phyloP scores from a whole-genome alignment of 2,888 invertebrate genomes.

The Andrena flavipes region DNA sequence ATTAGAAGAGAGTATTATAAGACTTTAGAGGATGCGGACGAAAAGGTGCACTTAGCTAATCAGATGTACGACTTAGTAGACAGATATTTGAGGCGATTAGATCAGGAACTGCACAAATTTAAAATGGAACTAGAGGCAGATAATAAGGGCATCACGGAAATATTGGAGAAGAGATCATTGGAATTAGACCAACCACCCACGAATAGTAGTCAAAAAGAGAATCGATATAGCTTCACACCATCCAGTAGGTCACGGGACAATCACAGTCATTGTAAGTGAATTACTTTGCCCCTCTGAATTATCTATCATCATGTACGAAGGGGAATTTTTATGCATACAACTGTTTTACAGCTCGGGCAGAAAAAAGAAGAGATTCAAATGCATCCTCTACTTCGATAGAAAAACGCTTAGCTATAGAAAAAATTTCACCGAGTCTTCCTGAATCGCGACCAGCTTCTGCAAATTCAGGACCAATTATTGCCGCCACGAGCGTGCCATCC shows the following conservation, averaged over 20 bases:
- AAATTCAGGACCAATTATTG: slow-evolving; percentile 81
- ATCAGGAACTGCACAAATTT: slow-evolving; percentile 97
- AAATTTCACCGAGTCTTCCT: slow-evolving; percentile 80
- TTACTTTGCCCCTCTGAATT: not conserved
- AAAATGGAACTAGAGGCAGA: slow-evolving; percentile 99
- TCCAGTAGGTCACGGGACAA: slow-evolving; percentile 83
- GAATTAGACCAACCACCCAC: slow-evolving; percentile 92
- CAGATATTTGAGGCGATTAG: slow-evolving; percentile 94
- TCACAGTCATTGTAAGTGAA: slow-evolving; percentile 82
- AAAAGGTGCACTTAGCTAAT: slow-evolving; percentile 97
- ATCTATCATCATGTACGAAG: not conserved
- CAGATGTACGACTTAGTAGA: slow-evolving; percentile 98
- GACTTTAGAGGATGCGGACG: slow-evolving; percentile 97
- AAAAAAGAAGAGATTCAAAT: slow-evolving; percentile 92
- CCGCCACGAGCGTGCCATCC: slow-evolving; percentile 78
- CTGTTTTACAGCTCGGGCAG: slow-evolving; percentile 86
- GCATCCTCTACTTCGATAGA: slow-evolving; percentile 85
- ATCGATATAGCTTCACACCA: slow-evolving; percentile 87
- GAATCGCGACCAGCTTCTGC: slow-evolving; percentile 82
- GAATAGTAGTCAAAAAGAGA: slow-evolving; percentile 93
- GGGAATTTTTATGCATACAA: not conserved
- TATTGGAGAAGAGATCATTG: slow-evolving; percentile 96
- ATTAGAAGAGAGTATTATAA: slow-evolving; percentile 96
- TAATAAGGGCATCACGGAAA: slow-evolving; percentile 98
- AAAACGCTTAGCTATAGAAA: slow-evolving; percentile 85